Percentiles rank a stretch among this genome's conserved stretches.
These are phyloP conservation scores for Panthera leo DNA, from an alignment of 2,113 vertebrate species.

Conservation along the genomic window DNA sequence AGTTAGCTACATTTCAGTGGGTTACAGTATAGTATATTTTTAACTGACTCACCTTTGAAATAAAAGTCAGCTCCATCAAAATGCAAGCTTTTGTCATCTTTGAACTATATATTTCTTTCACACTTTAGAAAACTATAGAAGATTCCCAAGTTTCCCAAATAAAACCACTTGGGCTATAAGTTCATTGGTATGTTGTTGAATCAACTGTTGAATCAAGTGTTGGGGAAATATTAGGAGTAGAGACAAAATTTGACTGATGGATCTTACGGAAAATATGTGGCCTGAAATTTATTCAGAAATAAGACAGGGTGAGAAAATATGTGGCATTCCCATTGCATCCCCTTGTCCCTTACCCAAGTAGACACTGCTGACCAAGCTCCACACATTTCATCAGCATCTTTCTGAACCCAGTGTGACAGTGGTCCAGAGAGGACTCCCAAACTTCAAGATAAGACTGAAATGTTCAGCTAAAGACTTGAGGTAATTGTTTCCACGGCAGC, in stretches of 20 bases:
- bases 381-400: not conserved
- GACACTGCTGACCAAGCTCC: not conserved
- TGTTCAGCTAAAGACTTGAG: not conserved
- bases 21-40: not conserved
- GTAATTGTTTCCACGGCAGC: not conserved
- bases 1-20: not conserved
- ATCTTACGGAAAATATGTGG: not conserved
- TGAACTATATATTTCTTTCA: not conserved
- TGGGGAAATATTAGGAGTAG: not conserved
- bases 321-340: not conserved
- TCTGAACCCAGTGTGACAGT: not conserved
- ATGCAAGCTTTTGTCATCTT: not conserved
- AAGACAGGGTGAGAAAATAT: not conserved
- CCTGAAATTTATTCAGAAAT: conserved; percentile 8
- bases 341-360: not conserved
- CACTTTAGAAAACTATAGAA: not conserved
- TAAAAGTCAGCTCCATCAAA: not conserved
- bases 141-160: not conserved
- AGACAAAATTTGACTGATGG: not conserved
- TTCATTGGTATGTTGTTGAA: not conserved
- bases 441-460: not conserved
- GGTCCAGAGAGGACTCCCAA: not conserved
- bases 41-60: conserved; percentile 25
- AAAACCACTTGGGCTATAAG: not conserved
- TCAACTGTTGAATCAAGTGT: not conserved